phyloP scores from a whole-genome alignment of 2,888 invertebrate genomes.

The Agrochola circellaris region DNA sequence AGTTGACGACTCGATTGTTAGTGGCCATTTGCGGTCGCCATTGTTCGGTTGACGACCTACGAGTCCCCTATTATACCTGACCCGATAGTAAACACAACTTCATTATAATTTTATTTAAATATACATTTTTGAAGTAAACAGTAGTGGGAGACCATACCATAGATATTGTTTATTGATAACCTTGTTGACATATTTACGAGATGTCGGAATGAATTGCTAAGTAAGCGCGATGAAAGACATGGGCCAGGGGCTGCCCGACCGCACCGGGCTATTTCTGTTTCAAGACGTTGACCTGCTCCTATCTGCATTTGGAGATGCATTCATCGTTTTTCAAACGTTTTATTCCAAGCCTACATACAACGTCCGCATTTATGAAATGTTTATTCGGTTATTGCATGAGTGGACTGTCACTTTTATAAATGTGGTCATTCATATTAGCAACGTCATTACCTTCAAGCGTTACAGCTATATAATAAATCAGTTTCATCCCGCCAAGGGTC shows the following conservation, averaged over 20 bases:
- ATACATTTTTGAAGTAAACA: conserved; percentile 73
- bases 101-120: conserved; percentile 66
- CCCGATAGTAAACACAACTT: conserved; percentile 65
- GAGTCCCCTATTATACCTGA: conserved; percentile 71
- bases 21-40: conserved; percentile 81
- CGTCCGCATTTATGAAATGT: conserved; percentile 44
- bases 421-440: conserved; percentile 55
- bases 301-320: conserved; percentile 77
- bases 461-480: conserved; percentile 65
- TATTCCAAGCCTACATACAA: conserved; percentile 46
- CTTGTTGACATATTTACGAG: conserved; percentile 88
- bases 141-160: conserved; percentile 71
- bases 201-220: conserved; percentile 84
- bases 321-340: conserved; percentile 69
- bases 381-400: conserved; percentile 29
- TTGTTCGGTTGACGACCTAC: conserved; percentile 80
- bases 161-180: conserved; percentile 83
- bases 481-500: conserved; percentile 62
- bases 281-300: conserved; percentile 86
- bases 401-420: conserved; percentile 49
- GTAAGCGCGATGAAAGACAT: conserved; percentile 85
- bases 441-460: conserved; percentile 62
- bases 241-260: conserved; percentile 81
- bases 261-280: conserved; percentile 84
- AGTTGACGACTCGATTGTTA: conserved; percentile 82